Evolutionary conservation across 2,113 vertebrate species (phyloP), one percentile per base, ranked within the genome.

Genomic region (Pachyramphus minor): DNA sequence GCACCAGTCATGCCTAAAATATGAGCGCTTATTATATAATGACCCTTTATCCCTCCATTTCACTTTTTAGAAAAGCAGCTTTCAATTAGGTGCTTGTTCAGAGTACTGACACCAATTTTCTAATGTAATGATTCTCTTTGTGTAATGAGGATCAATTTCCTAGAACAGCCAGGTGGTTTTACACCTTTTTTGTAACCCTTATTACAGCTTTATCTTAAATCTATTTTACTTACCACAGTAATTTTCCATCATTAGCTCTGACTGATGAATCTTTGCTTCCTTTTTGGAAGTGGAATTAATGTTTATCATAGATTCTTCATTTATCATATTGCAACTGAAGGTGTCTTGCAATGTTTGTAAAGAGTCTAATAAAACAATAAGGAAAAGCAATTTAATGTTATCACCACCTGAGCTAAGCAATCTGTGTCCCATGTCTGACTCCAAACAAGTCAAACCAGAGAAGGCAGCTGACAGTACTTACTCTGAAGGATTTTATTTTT

Each of bases 401-500:
- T 33, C 44, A 47, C 5, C 13, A 83, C 33, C n/a, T 74, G 27
- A 76, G 79, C 14, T 8, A 31, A 41, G 47, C 42, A 49, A 55
- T n/a, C 37, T 56, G 35, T 33, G 28, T 25, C 22, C 69, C 35
- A 5, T 11, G 24, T 39, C 60, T 72, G 82, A 78, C 13, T 21
- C 17, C 41, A 42, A 68, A 49, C 25, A 53, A 62, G 15, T 22
- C 24, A 49, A 56, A 30, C 31, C 21, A 53, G 95, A 90, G 84
- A 92, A 86, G 86, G 95, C 84, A 97, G 44, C 71, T 89, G 93
- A 49, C 60, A 87, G 13, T 4, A 98, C 78, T 98, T 94, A 97
- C 98, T 96, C 76, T 96, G 98, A 14, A 87, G 90, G 39, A 87
- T 68, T 78, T 97, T 98, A 50, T 50, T 44, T 60, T 13, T 87